Conservation (phyloP, 1,140 invertebrate species). For the Probaryconus sp. region DNA sequence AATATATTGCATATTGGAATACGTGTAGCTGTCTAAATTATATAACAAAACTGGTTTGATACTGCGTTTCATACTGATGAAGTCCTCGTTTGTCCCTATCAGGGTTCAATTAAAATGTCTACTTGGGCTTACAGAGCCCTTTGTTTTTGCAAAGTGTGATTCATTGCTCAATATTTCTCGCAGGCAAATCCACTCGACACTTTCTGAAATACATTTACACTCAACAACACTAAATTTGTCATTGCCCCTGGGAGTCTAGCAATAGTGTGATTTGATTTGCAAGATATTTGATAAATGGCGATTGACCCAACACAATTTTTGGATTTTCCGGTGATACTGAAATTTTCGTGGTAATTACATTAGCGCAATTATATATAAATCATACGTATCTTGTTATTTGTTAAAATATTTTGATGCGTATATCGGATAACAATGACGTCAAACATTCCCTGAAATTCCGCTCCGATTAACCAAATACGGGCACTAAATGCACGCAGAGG, state of each 20-base stretch:
- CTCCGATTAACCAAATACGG: neutral
- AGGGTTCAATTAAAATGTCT: neutral
- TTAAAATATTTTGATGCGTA: slow-evolving; percentile 4
- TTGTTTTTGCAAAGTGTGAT: slow-evolving; percentile 43
- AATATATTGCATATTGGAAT: too few relatives aligned
- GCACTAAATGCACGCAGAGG: too few relatives aligned
- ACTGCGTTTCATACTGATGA: too few relatives aligned
- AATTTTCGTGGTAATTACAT: slow-evolving; percentile 14
- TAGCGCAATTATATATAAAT: slow-evolving; percentile 31
- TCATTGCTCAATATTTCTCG: slow-evolving; percentile 47
- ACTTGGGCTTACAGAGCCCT: slow-evolving; percentile 5
- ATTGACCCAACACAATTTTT: slow-evolving; percentile 42
- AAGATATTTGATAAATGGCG: slow-evolving; percentile 37
- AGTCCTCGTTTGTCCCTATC: too few relatives aligned
- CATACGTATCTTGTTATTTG: neutral
- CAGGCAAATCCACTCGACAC: slow-evolving; percentile 33
- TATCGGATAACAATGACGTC: neutral
- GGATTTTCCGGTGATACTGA: neutral
- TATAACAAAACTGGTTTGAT: too few relatives aligned
- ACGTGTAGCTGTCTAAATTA: too few relatives aligned
- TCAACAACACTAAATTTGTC: slow-evolving; percentile 38
- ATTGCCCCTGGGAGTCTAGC: slow-evolving; percentile 26
- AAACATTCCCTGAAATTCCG: neutral
- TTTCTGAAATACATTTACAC: slow-evolving; percentile 44
- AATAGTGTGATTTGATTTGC: slow-evolving; percentile 32